Evolutionary conservation across 2,797 vertebrate genomes (phyloP), one percentile per base, ranked within the genome.

Genomic region (Parauchenoglanis ngamensis): DNA sequence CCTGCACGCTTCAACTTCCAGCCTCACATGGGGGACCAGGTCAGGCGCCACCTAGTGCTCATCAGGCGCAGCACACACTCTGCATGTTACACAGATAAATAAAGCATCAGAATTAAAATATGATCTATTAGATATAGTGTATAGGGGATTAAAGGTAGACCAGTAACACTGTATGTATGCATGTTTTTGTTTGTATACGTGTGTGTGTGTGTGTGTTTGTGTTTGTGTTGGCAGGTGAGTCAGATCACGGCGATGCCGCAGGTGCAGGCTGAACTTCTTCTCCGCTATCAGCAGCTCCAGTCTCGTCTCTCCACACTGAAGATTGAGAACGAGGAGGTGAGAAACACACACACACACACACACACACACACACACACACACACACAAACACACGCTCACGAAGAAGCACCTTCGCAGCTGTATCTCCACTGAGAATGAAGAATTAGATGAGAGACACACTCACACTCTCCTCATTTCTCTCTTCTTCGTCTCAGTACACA

Each of bases 261-360:
- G 3, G 96, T 99, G n/a, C 98, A 99, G 95, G 96, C 97, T 0
- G 98, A 99, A 91, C 91, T 99, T 67, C 95, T 96, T 7, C 97
- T 98, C 88, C 95, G 98, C 72, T 98, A 98, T 91, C 97, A 98
- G 85, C 98, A 99, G 90, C 92, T 99, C 52, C 98, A 99, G 94
- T 98, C 97, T 17, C 96, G 98, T 5, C 92, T 99, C 84, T 96
- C 97, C 0, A 98, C 98, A 0, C 96, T 99, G 40, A 97, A 98
- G 94, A 98, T 99, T 6, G 98, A 99, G 92, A 99, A 98, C 0
- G 98, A 99, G 90, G 98, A 99, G 97, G 98, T 99, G 89, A 95
- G 95, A 90, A 86, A 57, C 44, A 87, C 72, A 78, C 80, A 57
- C 73, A 46, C 81, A 44, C 70, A 23, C 85, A 72, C 83, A 75